These are phyloP conservation scores for Oscheius sp. DNA, from an alignment of 1,140 invertebrate species.

Conservation along the genomic window DNA sequence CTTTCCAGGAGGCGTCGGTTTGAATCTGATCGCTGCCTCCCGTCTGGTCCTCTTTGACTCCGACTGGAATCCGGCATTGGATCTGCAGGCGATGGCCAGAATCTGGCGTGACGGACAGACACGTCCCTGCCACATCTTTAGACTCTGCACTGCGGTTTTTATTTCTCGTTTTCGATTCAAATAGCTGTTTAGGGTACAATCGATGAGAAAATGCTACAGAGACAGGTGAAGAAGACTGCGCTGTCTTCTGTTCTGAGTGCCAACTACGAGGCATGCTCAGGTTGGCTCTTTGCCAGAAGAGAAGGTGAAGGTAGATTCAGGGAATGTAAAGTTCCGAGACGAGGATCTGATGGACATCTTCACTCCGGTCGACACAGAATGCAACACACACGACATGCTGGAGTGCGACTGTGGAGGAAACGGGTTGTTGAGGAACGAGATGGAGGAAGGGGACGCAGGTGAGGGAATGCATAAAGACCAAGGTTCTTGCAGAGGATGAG, in stretches of 20 bases:
- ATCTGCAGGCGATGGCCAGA: conserved; percentile 37
- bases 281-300: too few species aligned
- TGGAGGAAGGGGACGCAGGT: conserved; percentile 19
- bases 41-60: conserved; percentile 32
- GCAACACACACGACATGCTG: conserved; percentile 31
- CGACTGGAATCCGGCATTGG: conserved; percentile 36
- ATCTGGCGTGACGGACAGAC: conserved; percentile 37
- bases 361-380: neutral
- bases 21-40: conserved; percentile 35
- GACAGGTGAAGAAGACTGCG: conserved; percentile 34
- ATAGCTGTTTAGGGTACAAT: conserved; percentile 26
- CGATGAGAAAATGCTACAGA: conserved; percentile 35
- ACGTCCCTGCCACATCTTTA: conserved; percentile 26
- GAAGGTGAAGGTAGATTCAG: neutral
- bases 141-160: conserved; percentile 29
- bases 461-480: neutral
- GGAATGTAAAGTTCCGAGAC: conserved; percentile 19
- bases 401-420: conserved; percentile 24
- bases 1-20: conserved; percentile 30
- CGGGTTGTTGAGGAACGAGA: conserved; percentile 21
- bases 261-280: conserved; percentile 3
- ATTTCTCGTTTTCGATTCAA: neutral
- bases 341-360: conserved; percentile 36
- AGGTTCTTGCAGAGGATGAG: neutral
- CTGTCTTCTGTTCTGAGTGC: conserved; percentile 12